Evolutionary conservation across 1,140 invertebrate genomes (phyloP), one percentile per base, ranked within the genome.

Genomic region (Drosophila teissieri): DNA sequence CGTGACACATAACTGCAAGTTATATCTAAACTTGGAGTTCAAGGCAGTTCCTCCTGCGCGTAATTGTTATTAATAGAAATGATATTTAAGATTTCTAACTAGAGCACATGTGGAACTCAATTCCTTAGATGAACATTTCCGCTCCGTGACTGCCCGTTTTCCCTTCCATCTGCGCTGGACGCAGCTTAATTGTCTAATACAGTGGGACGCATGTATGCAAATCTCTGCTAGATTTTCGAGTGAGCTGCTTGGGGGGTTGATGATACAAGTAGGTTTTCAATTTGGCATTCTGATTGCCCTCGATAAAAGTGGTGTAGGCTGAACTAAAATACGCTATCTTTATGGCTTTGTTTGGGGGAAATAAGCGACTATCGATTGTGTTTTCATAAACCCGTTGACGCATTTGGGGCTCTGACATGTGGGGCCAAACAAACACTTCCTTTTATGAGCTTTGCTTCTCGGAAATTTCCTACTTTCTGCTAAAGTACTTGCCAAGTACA

Each of bases 51-150:
- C 34, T 27, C 5, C 37, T 39, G 64, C 39, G 44, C 62, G 64
- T 86, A 80, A 84, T 86, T 85, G 54, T 44, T 61, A 56, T 80
- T 80, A 85, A 73, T 84, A 62, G 55, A 79, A 61, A 17, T 40
- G 39, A 74, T 44, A 31, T 46, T 55, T 74, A 74, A 74, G 58
- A 73, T 74, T 54, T 17, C 44, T 42, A 73, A 55, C 70, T 49
- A 49, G 45, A 63, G 44, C 57, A 48, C 53, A 37, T 65, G 17
- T 48, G 51, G 51, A 69, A 57, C 27, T 69, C 12, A 70, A 70
- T 70, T 68, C 44, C 44, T 70, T 70, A 74, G 57, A 45, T 73
- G 49, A 56, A n/a, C 64, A 39, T 51, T 77, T 68, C 74, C 80
- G 72, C 56, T 57, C 11, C 12, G 63, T 10, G 62, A 34, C 15